Evolutionary conservation across 2,797 vertebrate species (phyloP), one percentile per base, ranked within the genome.

Genomic region (Peromyscus nudipes): DNA sequence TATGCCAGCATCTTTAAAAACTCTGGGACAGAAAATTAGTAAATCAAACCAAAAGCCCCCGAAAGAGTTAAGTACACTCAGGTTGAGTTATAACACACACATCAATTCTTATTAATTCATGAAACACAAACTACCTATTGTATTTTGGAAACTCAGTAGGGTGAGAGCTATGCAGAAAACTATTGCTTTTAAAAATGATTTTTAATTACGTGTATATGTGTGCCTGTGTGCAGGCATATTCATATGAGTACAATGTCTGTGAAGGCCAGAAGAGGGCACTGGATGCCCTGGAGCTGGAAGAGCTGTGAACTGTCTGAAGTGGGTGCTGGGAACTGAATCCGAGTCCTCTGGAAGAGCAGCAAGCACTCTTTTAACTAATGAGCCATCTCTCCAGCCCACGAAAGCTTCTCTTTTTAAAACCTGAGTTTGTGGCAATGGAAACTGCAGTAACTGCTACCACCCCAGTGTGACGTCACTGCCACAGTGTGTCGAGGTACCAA

Each of bases 21-120:
- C 81, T 27, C 37, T 87, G 46, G 85, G 55, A 86, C 12, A 95
- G 14, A 91, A 67, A 88, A 89, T 65, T 1, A 79, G 69, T 71
- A 95, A 96, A 69, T 82, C 86, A 76, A 94, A 89, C 80, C 12
- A 80, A 94, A 69, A 89, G 60, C 7, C 80, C 82, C 37, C 52
- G 75, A 43, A 91, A 73, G 67, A 57, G 11, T 7, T 5, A 40
- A 49, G 57, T 52, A 65, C 23, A n/a, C 9, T 73, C 46, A 73
- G n/a, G 4, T 64, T 96, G 71, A 95, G 49, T 14, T 87, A 79
- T 27, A 27, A 71, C 46, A 87, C 27, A 49, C 7, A 19, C 12
- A 37, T 17, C 71, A 83, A 87, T 92, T 94, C 85, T 71, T 65
- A 86, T 6, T 57, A 37, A 43, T 81, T 90, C 71, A 93, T 80